A percentile compares a stretch with the other conserved stretches of the same genome.
These are phyloP conservation scores for Siphamia tubifer DNA, from an alignment of 2,113 vertebrate species.

Conservation along the genomic window DNA sequence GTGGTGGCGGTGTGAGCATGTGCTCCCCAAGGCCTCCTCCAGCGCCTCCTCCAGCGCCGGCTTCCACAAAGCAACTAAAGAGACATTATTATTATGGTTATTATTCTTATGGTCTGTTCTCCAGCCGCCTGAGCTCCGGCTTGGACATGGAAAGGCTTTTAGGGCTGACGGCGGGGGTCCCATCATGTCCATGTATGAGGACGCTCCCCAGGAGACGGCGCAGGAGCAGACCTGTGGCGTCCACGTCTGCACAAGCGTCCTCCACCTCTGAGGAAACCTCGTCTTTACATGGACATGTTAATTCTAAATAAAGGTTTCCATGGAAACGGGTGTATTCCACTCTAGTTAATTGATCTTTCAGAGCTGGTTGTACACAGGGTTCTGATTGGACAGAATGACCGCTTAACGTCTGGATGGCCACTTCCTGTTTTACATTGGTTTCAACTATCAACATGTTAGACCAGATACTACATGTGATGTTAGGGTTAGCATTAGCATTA, in stretches of 20 bases:
- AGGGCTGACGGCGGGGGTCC: constrained; percentile 86
- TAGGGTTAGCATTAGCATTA: too few relatives aligned
- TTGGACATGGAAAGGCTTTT: constrained; percentile 93
- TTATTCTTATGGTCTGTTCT: too few relatives aligned
- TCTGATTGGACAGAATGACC: too few relatives aligned
- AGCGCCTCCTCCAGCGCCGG: not conserved
- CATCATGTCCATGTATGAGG: constrained; percentile 79
- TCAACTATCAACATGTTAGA: too few relatives aligned
- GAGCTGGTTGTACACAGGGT: too few relatives aligned
- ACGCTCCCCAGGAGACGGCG: constrained; percentile 36
- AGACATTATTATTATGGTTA: constrained; percentile 57
- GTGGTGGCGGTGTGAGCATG: constrained; percentile 2
- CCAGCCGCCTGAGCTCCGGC: constrained; percentile 71
- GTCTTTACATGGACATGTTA: too few relatives aligned
- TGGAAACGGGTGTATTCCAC: too few relatives aligned
- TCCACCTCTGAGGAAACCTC: constrained; percentile 40
- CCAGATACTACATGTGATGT: too few relatives aligned
- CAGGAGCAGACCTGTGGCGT: constrained; percentile 21
- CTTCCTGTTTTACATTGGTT: too few relatives aligned
- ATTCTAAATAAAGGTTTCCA: too few relatives aligned
- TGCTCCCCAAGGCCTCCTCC: constrained; percentile 1
- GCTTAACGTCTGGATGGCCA: too few relatives aligned
- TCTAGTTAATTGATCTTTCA: too few relatives aligned
- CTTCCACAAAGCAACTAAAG: constrained; percentile 75
- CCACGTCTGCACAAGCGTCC: constrained; percentile 9